These are phyloP conservation scores for Premnoplex brunnescens DNA, from an alignment of 2,797 vertebrate genomes.

Conservation along the genomic window DNA sequence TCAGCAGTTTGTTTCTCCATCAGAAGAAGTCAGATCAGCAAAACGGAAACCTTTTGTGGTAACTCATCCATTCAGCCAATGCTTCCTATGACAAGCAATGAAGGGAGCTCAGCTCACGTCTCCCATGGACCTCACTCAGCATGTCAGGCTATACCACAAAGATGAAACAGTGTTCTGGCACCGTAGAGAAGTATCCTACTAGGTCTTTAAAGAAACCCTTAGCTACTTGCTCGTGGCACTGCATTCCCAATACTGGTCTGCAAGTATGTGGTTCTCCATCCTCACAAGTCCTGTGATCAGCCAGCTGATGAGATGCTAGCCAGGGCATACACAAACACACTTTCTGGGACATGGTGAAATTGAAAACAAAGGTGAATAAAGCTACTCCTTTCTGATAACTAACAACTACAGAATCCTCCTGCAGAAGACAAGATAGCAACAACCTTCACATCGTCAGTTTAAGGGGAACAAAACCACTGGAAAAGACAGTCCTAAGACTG, in stretches of 20 bases:
- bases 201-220: not conserved
- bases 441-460: not conserved
- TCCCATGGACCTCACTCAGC: not conserved
- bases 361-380: not conserved
- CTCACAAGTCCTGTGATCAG: not conserved
- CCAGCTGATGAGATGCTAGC: not conserved
- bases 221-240: not conserved
- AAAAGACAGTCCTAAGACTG: not conserved
- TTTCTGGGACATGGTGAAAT: not conserved
- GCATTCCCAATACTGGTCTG: not conserved
- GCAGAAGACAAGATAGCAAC: not conserved
- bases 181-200: not conserved
- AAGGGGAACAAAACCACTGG: not conserved
- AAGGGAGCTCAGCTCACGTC: not conserved
- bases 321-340: not conserved
- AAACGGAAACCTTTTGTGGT: not conserved
- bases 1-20: not conserved
- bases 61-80: not conserved
- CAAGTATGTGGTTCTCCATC: not conserved
- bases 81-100: not conserved
- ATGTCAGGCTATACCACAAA: rapidly evolving
- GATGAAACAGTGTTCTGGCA: not conserved
- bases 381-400: not conserved
- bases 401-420: not conserved
- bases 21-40: not conserved